Evolutionary conservation across 2,113 vertebrate species (phyloP), one percentile per base, ranked within the genome.

Genomic region (Maccullochella peelii): DNA sequence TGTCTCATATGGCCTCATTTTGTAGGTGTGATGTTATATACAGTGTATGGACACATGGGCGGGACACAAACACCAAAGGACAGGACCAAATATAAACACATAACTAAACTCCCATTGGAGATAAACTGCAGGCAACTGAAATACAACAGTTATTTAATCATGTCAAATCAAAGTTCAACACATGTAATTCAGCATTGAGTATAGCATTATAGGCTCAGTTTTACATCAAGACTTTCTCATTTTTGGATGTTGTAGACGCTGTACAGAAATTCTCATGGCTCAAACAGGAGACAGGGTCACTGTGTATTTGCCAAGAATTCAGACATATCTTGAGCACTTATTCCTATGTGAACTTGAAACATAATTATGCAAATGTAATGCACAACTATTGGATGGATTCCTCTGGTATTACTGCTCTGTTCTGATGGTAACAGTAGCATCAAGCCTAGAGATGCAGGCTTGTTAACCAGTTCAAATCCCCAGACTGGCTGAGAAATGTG

Each of bases 21-120:
- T 58, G 68, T 77, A 92, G 90, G 92, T 93, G 94, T 91, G 86
- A 91, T 77, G 80, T 82, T 85, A 88, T 90, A 88, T 83, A 73
- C 59, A 61, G 23, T 36, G 73, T 62, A 61, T 23, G 69, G 88
- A 82, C 86, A 58, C 1, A 40, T 38, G 38, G 67, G 59, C 27
- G 12, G 62, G 80, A 36, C 83, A 57, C 83, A 82, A 75, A 84
- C 70, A 87, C 70, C 54, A 71, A 59, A 80, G 84, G 71, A 77
- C 61, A 38, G 33, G 65, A 81, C 67, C 78, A 58, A 73, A 69
- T 57, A 55, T 40, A 85, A 88, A 89, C 74, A 80, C 59, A 27
- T 27, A 68, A 42, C 27, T 33, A 55, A 83, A 73, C 44, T 81
- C 78, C 72, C 77, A 62, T 7, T 52, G 44, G 86, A 88, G 62